Conservation (phyloP, 1,140 invertebrate genomes). For the Calycopis cecrops region DNA sequence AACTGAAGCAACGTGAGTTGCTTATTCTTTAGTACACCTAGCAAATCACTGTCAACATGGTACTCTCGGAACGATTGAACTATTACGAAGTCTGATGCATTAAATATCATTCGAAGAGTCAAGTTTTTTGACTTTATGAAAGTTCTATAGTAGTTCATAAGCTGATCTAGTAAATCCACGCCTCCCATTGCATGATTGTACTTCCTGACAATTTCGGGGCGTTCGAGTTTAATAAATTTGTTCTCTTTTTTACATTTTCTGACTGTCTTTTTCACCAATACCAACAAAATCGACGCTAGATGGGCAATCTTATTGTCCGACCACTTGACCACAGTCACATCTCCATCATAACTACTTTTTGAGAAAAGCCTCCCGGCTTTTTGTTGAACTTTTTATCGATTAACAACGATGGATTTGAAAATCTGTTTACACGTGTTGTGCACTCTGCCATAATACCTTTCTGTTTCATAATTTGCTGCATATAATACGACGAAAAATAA, state of each 20-base stretch:
- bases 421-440: conserved; percentile 42
- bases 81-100: conserved; percentile 36
- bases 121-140: conserved; percentile 37
- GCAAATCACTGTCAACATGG: conserved; percentile 25
- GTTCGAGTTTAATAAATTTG: conserved; percentile 40
- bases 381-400: conserved; percentile 50
- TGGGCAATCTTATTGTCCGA: conserved; percentile 53
- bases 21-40: conserved; percentile 28
- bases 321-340: conserved; percentile 54
- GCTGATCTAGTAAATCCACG: conserved; percentile 38
- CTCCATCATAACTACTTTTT: conserved; percentile 45
- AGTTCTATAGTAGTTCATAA: conserved; percentile 35
- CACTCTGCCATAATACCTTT: conserved; percentile 50
- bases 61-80: conserved; percentile 34
- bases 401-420: conserved; percentile 36
- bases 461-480: conserved; percentile 46
- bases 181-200: conserved; percentile 36
- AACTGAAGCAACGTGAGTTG: conserved; percentile 30
- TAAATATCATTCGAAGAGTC: conserved; percentile 36
- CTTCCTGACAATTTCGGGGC: conserved; percentile 43
- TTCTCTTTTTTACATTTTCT: conserved; percentile 45
- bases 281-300: conserved; percentile 64
- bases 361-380: conserved; percentile 45
- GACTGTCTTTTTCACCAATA: conserved; percentile 38
- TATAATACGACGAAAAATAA: conserved; percentile 49